phyloP scores from a whole-genome alignment of 30 jellyfish, hydroid and myxozoan genomes.

The Morbakka virulenta region DNA sequence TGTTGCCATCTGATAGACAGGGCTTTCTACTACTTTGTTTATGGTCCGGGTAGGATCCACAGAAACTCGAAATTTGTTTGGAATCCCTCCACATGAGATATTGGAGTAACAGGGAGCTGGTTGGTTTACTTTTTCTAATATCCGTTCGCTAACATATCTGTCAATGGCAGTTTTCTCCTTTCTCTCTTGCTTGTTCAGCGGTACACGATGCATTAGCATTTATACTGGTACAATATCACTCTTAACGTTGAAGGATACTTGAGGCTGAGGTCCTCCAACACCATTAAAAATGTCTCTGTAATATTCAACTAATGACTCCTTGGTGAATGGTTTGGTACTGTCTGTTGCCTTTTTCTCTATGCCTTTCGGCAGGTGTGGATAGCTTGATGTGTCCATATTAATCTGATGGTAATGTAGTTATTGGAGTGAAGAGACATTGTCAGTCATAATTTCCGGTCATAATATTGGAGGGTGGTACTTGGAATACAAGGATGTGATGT shows the following conservation, averaged over 20 bases:
- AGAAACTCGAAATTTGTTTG: not conserved
- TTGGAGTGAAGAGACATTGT: not conserved
- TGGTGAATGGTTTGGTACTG: not conserved
- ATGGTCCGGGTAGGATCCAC: not conserved
- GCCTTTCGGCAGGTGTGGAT: too few relatives aligned
- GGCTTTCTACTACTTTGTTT: not conserved
- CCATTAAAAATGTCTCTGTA: not conserved
- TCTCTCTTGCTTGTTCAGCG: not conserved
- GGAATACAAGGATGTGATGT: not conserved
- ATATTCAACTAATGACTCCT: not conserved
- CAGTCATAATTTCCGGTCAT: not conserved
- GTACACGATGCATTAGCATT: not conserved
- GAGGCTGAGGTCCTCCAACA: too few relatives aligned
- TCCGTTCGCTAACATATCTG: not conserved
- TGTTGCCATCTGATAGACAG: not conserved
- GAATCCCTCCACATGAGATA: not conserved
- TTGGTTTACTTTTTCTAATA: not conserved
- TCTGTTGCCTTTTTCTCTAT: too few relatives aligned
- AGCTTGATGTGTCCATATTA: too few relatives aligned
- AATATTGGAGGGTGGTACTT: not conserved
- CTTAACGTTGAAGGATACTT: not conserved
- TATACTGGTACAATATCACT: not conserved
- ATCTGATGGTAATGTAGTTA: not conserved
- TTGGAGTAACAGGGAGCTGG: not conserved
- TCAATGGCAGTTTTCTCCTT: not conserved